Evolutionary conservation across 1,140 invertebrate genomes (phyloP), one percentile per base, ranked within the genome.

Genomic region (Lasioglossum baleicum): DNA sequence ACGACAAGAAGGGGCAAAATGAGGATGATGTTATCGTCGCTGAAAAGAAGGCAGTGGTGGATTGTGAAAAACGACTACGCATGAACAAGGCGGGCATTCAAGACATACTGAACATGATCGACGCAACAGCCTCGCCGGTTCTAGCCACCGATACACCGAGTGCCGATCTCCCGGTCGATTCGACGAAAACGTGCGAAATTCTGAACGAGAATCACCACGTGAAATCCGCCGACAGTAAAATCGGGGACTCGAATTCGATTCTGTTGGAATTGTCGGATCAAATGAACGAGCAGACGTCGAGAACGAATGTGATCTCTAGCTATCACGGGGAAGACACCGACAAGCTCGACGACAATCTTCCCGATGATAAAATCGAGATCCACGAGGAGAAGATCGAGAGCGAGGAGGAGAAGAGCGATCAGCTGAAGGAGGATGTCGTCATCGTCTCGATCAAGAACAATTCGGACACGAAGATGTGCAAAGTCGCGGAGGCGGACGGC

Each of bases 41-140:
- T 6, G 75, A 65, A 42, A 81, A 75, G 65, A 85, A 88, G 3
- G 81, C 90, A 51, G 82, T 88, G 0, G 82, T 82, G 20, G 83
- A 87, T 53, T 82, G 83, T 10, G 90, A 88, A 35, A 80, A 61
- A 61, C 74, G 67, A 40, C 81, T 61, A 72, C 80, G 22, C 68
- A 77, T 65, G 74, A 87, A 79, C 79, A 90, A 82, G 81, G 86
- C 88, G 75, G 90, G 89, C 76, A 85, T 90, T 74, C 87, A 88
- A 63, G 90, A 92, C 31, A 91, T 92, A 81, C 78, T 92, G 53
- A 92, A 90, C 67, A 91, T 92, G 89, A 83, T 92, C 64, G 86
- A 92, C 42, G 89, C 86, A 7, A 90, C 88, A 10, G 88, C 88
- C 40, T 88, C 87, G 48, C 87, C 88, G 26, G 87, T 88, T 60